phyloP scores from a whole-genome alignment of 2,888 invertebrate species.

The Epinotia bilunana region DNA sequence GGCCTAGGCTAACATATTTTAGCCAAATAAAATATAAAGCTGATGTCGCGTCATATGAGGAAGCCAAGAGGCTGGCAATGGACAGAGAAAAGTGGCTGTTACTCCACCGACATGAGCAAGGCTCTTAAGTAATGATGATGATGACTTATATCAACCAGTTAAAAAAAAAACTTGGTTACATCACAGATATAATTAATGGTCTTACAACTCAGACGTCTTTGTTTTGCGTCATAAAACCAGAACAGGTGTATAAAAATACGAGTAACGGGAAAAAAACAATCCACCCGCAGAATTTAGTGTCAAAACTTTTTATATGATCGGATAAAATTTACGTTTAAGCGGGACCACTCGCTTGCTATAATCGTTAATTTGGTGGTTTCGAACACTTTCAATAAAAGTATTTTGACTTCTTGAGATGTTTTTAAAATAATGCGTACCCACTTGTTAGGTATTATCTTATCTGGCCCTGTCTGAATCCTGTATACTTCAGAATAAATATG shows the following conservation, averaged over 20 bases:
- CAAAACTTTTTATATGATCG: constrained; percentile 9
- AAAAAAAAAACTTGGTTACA: not conserved
- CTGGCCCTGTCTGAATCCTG: not conserved
- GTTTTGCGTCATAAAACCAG: constrained; percentile 14
- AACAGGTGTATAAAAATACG: constrained; percentile 15
- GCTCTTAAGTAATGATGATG: too few species aligned
- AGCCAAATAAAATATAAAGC: too few species aligned
- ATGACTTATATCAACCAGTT: not conserved
- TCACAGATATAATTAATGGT: not conserved
- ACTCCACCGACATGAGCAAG: too few species aligned
- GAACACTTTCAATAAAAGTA: not conserved
- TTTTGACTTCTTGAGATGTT: not conserved
- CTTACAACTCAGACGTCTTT: not conserved
- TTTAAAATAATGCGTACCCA: not conserved
- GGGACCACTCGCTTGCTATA: not conserved
- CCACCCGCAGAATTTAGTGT: not conserved
- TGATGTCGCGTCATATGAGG: too few species aligned
- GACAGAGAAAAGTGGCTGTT: too few species aligned
- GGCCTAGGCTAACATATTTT: too few species aligned
- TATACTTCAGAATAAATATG: not conserved
- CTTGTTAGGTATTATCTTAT: not conserved
- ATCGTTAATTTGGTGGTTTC: not conserved
- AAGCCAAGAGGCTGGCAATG: too few species aligned
- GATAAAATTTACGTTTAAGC: constrained; percentile 2
- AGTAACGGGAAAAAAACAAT: constrained; percentile 20